phyloP scores from a whole-genome alignment of 1,140 invertebrate species.

The Teleopsis dalmanni region DNA sequence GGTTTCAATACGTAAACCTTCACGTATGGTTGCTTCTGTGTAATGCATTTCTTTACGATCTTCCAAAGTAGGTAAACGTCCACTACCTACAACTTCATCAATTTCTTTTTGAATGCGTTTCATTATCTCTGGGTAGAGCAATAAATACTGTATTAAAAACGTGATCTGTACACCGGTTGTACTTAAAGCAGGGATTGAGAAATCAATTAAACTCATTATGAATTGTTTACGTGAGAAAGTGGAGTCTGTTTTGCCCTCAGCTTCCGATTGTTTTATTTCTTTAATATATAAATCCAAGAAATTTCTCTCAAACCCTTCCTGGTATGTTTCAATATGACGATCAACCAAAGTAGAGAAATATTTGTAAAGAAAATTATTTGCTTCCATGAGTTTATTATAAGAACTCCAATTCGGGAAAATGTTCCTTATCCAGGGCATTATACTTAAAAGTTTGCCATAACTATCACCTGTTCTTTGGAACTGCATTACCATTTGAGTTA shows the following conservation, averaged over 20 bases:
- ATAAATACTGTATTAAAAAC: constrained; percentile 54
- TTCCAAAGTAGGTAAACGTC: constrained; percentile 52
- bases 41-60: constrained; percentile 55
- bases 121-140: constrained; percentile 58
- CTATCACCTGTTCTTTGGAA: constrained; percentile 50
- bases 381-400: constrained; percentile 45
- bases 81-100: constrained; percentile 58
- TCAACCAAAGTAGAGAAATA: constrained; percentile 44
- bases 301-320: constrained; percentile 44
- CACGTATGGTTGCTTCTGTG: constrained; percentile 53
- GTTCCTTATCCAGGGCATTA: constrained; percentile 54
- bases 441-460: constrained; percentile 50
- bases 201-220: constrained; percentile 49
- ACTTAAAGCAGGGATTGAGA: constrained; percentile 51
- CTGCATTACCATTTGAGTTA: constrained; percentile 40
- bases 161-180: constrained; percentile 44
- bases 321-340: constrained; percentile 40
- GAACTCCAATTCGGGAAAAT: constrained; percentile 51
- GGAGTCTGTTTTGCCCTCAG: constrained; percentile 9
- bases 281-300: constrained; percentile 49
- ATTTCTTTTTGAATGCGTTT: constrained; percentile 60
- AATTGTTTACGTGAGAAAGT: constrained; percentile 48
- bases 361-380: constrained; percentile 34
- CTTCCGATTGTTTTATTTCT: constrained; percentile 45
- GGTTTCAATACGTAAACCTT: constrained; percentile 50